Percentiles rank a stretch among this genome's conserved stretches.
These are phyloP conservation scores for Alethe castanea DNA, from an alignment of 2,113 vertebrate species.

Conservation along the genomic window DNA sequence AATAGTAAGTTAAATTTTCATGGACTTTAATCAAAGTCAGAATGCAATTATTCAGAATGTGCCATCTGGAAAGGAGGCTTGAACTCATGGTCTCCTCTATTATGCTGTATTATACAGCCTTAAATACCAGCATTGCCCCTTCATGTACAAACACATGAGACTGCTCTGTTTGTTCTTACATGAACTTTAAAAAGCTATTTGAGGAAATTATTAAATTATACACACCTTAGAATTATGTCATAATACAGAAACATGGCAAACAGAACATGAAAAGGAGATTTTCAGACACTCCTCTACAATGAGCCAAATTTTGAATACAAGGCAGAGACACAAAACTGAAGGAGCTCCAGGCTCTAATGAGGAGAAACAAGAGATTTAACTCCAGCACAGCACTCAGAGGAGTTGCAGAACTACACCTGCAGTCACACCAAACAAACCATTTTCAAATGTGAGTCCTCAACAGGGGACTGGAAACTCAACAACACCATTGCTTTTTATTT, in stretches of 20 bases:
- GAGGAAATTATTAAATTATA: not conserved
- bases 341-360: not conserved
- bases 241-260: not conserved
- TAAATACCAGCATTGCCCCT: not conserved
- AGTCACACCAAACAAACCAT: not conserved
- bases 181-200: not conserved
- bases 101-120: not conserved
- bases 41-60: not conserved
- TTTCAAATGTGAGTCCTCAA: not conserved
- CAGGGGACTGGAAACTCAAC: not conserved
- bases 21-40: not conserved
- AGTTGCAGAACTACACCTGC: not conserved
- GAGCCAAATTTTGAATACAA: not conserved
- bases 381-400: not conserved
- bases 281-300: not conserved
- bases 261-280: not conserved
- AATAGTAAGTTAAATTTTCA: not conserved
- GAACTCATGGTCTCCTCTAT: not conserved
- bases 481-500: constrained; percentile 1
- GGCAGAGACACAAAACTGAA: not conserved
- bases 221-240: not conserved
- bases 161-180: not conserved
- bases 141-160: not conserved
- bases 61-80: not conserved
- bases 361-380: not conserved